phyloP scores from a whole-genome alignment of 2,797 vertebrate genomes.

The Tenualosa thibaudeaui region DNA sequence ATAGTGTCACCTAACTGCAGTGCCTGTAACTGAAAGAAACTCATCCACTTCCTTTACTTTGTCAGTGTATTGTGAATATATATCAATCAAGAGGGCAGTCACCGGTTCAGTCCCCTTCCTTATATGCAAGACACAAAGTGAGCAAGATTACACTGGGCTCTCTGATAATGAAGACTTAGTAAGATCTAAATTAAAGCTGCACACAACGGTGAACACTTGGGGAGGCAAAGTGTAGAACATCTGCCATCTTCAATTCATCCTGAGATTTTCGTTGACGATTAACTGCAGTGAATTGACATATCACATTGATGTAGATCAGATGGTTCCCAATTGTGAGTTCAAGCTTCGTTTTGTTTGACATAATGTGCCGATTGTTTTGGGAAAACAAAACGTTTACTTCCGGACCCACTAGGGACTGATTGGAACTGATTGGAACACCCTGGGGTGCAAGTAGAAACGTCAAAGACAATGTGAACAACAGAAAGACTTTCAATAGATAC shows the following conservation, averaged over 20 bases:
- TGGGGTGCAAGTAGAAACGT: background rate
- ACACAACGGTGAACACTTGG: background rate
- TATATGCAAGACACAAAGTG: background rate
- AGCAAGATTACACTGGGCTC: background rate
- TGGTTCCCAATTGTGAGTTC: background rate
- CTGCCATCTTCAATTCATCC: background rate
- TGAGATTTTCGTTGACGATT: conserved; percentile 26
- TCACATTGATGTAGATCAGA: conserved; percentile 41
- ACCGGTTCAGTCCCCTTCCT: background rate
- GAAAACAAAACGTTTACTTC: background rate
- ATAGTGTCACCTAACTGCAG: background rate
- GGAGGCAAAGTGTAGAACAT: background rate
- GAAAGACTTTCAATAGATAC: background rate
- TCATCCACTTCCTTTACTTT: background rate
- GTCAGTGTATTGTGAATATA: background rate
- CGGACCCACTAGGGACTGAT: background rate
- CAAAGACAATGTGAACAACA: background rate
- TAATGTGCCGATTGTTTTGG: background rate
- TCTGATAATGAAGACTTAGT: background rate
- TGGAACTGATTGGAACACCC: background rate
- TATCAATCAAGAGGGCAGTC: background rate
- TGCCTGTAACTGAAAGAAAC: background rate
- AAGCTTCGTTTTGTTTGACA: background rate
- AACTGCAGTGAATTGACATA: conserved; percentile 7
- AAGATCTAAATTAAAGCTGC: background rate